A percentile compares a stretch with the other conserved stretches of the same genome.
Evolutionary conservation across 2,888 invertebrate species (phyloP).

Genomic region (Mythimna impura): DNA sequence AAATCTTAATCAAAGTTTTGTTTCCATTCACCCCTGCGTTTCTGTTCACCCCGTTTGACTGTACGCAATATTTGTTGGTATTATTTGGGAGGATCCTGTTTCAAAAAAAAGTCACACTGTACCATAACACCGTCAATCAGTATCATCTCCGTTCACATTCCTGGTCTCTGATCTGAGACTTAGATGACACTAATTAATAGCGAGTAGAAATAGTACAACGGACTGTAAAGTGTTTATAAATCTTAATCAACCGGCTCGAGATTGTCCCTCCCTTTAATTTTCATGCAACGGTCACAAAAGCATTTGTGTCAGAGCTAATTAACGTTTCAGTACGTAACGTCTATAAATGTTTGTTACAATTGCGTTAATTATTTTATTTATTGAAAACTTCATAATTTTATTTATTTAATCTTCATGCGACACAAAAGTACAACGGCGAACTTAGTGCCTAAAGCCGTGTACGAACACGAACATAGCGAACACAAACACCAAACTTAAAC

Average conservation of each 20-base stretch:
- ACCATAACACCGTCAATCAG: conserved; percentile 33
- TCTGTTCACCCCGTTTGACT: too few relatives aligned
- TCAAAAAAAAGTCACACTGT: neutral
- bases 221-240: conserved; percentile 59
- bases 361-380: neutral
- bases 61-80: too few relatives aligned
- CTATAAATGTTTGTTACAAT: conserved; percentile 24
- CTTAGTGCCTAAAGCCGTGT: too few relatives aligned
- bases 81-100: neutral
- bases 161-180: conserved; percentile 42
- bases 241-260: conserved; percentile 55
- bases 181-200: conserved; percentile 54
- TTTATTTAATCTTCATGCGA: too few relatives aligned
- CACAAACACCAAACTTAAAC: too few relatives aligned
- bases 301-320: conserved; percentile 46
- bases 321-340: conserved; percentile 43
- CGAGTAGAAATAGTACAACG: conserved; percentile 55
- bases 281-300: conserved; percentile 39
- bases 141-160: conserved; percentile 42
- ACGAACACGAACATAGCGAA: too few relatives aligned
- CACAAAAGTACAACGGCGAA: too few relatives aligned
- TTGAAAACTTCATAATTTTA: too few relatives aligned
- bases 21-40: too few relatives aligned
- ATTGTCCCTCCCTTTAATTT: conserved; percentile 61
- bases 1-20: too few relatives aligned